Base-by-base conservation (phyloP, 2,113 vertebrate genomes). In the Ondatra zibethicus region DNA sequence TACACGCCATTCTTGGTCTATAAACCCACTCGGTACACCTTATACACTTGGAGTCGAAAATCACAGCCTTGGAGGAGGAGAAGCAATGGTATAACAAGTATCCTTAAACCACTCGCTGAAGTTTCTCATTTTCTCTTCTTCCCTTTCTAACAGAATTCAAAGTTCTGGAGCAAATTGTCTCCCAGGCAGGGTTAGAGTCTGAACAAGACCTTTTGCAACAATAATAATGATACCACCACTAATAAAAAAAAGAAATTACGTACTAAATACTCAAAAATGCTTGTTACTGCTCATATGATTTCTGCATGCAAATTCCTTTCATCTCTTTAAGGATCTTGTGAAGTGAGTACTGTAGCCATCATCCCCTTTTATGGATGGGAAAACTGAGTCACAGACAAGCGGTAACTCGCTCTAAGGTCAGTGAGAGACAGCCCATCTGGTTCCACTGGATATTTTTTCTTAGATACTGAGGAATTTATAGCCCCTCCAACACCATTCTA, bases 311-410 rank as follows among this genome's bases (percentile, higher is more conserved):
- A 92, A 68, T 21, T 95, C 29, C 50, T 89, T 89, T 93, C 33
- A 58, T 85, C 31, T 42, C 80, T 61, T 85, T 92, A 76, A 75
- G 21, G 72, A 42, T 85, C 50, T 72, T 91, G 58, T 42, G 31
- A 78, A 82, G 36, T 66, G 66, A 95, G 72, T 42, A 25, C 25
- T 91, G 73, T 81, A 72, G 65, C 82, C 66, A 94, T 61, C 36
- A 68, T 66, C 77, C 92, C 87, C 77, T 78, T 91, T 96, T 61
- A 86, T 2, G 39, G 45, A 89, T 75, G 27, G 39, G 58, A 81
- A 77, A 91, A 88, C 52, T 89, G 89, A 89, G 58, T 91, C 81
- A 93, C n/a, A 80, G 45, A 90, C 61, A 81, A 75, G 47, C 29
- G 27, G 70, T 36, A 42, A 52, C 65, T 91, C 78, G 66, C 73